phyloP scores from a whole-genome alignment of 1,140 invertebrate genomes.

The Aphelenchoides fujianensis region DNA sequence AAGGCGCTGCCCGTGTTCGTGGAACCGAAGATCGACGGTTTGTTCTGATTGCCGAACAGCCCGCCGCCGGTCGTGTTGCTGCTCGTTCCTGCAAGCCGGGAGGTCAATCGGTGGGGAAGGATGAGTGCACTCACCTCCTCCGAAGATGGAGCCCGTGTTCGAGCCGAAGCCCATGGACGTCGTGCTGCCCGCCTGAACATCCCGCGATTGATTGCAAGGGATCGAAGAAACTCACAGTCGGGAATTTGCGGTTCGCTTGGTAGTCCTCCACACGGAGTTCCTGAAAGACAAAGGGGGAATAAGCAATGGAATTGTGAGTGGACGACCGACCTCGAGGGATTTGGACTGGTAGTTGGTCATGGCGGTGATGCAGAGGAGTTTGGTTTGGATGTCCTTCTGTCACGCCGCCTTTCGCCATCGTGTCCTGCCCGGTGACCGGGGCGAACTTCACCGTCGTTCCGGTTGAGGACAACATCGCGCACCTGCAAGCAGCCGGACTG shows the following conservation, averaged over 20 bases:
- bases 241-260: conserved; percentile 21
- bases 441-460: conserved; percentile 20
- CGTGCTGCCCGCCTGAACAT: conserved; percentile 9
- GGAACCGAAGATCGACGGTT: conserved; percentile 10
- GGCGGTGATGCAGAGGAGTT: conserved; percentile 25
- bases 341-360: conserved; percentile 25
- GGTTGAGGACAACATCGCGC: not conserved
- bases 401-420: conserved; percentile 21
- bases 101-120: not conserved
- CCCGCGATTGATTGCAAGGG: not conserved
- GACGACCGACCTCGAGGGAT: conserved; percentile 27
- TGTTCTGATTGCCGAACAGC: conserved; percentile 8
- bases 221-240: conserved; percentile 6
- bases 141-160: conserved; percentile 6
- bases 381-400: conserved; percentile 17
- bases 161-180: conserved; percentile 1
- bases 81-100: not conserved
- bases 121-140: not conserved
- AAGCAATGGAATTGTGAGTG: not conserved
- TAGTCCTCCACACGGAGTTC: conserved; percentile 24
- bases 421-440: conserved; percentile 14
- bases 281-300: conserved; percentile 20
- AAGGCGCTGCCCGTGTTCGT: not conserved
- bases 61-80: not conserved
- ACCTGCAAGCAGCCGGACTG: not conserved